Conservation (phyloP, 2,797 vertebrate genomes). For the Poecilia picta region DNA sequence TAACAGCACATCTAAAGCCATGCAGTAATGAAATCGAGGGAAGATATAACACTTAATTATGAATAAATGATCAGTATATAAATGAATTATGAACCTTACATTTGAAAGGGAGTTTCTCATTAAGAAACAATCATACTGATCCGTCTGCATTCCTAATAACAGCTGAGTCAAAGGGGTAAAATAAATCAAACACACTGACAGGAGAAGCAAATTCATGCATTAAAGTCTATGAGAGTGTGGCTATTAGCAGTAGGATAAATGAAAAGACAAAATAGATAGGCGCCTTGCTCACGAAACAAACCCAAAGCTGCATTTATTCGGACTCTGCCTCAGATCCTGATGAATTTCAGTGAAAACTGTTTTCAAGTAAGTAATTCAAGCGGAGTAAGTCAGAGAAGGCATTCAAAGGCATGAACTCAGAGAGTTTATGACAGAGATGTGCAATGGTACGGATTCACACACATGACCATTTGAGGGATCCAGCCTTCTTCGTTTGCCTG, state of each 20-base stretch:
- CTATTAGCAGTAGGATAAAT: conserved; percentile 6
- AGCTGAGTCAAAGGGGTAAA: not conserved
- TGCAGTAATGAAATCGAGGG: conserved; percentile 6
- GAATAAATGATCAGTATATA: conserved; percentile 15
- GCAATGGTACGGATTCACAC: not conserved
- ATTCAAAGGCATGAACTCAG: conserved; percentile 1
- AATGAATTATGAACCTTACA: conserved; percentile 16
- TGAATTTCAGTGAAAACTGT: not conserved
- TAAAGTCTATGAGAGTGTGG: not conserved
- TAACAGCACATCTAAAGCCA: conserved; percentile 1
- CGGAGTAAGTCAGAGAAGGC: not conserved
- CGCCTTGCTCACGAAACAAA: not conserved
- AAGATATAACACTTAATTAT: conserved; percentile 12
- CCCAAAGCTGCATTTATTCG: not conserved
- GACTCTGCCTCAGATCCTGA: not conserved
- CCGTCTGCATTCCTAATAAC: conserved; percentile 15
- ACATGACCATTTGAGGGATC: not conserved
- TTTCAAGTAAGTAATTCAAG: not conserved
- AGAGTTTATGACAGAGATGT: not conserved
- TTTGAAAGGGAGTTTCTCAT: conserved; percentile 16
- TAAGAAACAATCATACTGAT: conserved; percentile 27
- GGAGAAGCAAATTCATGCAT: conserved; percentile 1
- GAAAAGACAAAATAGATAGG: not conserved
- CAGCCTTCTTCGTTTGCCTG: not conserved
- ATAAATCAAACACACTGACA: conserved; percentile 11